Evolutionary conservation across 2,113 vertebrate genomes (phyloP).

Genomic region (Pituophis catenifer): DNA sequence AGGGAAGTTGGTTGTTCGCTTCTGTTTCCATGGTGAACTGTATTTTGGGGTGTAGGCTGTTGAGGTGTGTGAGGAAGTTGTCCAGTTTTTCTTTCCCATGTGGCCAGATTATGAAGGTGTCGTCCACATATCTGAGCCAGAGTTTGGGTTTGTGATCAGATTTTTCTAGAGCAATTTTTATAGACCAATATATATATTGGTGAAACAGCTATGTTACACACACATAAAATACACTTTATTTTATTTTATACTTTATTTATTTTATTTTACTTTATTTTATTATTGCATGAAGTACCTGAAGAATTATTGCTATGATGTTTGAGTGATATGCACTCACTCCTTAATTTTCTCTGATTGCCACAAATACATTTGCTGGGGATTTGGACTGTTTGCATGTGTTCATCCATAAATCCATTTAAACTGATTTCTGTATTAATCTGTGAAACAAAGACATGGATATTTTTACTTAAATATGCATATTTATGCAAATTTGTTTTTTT

Average conservation of each 20-base stretch:
- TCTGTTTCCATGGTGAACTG: too few species aligned
- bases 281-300: background rate
- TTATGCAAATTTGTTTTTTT: background rate
- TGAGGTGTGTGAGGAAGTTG: too few species aligned
- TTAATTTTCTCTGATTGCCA: background rate
- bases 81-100: too few species aligned
- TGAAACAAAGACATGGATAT: background rate
- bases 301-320: background rate
- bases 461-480: background rate
- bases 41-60: too few species aligned
- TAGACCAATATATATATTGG: background rate
- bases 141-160: too few species aligned
- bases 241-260: background rate
- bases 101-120: too few species aligned
- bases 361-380: background rate
- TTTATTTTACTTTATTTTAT: background rate
- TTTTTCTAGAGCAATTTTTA: too few species aligned
- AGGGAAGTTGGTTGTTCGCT: too few species aligned
- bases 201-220: background rate
- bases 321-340: background rate
- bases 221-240: background rate
- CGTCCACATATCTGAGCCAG: too few species aligned
- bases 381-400: background rate
- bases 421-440: background rate
- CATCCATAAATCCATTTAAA: background rate